These are phyloP conservation scores for Eueremaeus valkanovi DNA, from an alignment of 2,888 invertebrate genomes.

Conservation along the genomic window DNA sequence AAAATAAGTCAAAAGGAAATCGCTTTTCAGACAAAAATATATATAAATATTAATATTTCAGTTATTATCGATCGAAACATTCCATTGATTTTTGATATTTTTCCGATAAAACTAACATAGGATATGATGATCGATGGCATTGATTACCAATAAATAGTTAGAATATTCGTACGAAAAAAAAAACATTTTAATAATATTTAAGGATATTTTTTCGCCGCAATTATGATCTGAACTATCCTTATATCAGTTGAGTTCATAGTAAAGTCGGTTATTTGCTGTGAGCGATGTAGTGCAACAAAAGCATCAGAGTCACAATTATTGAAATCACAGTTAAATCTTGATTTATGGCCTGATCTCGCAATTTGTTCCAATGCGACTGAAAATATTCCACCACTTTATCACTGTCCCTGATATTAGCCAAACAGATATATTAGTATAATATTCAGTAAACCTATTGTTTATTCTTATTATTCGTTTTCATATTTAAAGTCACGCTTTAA, in stretches of 20 bases:
- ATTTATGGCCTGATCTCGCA: slow-evolving; percentile 36
- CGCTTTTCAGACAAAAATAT: too few relatives aligned
- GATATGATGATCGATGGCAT: too few relatives aligned
- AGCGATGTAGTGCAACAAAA: slow-evolving; percentile 38
- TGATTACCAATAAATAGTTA: too few relatives aligned
- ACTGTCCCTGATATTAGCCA: slow-evolving; percentile 30
- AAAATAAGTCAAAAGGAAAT: too few relatives aligned
- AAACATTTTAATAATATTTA: too few relatives aligned
- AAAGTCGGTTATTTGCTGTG: slow-evolving; percentile 32
- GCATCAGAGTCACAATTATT: slow-evolving; percentile 35
- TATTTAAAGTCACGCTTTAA: too few relatives aligned
- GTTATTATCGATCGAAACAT: too few relatives aligned
- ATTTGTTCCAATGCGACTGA: slow-evolving; percentile 34
- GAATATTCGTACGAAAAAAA: too few relatives aligned
- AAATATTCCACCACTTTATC: slow-evolving; percentile 35
- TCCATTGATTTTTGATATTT: too few relatives aligned
- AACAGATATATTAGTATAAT: background rate
- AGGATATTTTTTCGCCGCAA: background rate
- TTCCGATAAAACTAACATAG: too few relatives aligned
- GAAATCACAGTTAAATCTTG: slow-evolving; percentile 39
- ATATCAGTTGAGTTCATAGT: too few relatives aligned
- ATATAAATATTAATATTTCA: too few relatives aligned
- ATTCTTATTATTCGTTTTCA: background rate
- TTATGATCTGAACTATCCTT: background rate
- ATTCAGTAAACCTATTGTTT: background rate